These are phyloP conservation scores for Diabrotica balteata DNA, from an alignment of 2,888 invertebrate genomes.

Conservation along the genomic window DNA sequence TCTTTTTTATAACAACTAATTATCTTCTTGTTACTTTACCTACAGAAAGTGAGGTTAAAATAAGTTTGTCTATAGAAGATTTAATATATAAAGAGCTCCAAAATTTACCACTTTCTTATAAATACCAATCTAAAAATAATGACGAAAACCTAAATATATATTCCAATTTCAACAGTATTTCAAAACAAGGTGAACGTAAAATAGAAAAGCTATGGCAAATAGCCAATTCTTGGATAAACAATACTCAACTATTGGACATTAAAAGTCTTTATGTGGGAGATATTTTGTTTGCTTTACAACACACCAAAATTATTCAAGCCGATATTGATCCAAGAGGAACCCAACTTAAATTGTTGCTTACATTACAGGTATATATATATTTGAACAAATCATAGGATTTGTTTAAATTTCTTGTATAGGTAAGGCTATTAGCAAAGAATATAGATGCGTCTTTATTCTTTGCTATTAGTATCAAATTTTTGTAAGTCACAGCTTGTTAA, in stretches of 20 bases:
- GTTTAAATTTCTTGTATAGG: slow-evolving; percentile 15
- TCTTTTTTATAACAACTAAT: slow-evolving; percentile 49
- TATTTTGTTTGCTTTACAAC: slow-evolving; percentile 71
- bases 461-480: too few relatives aligned
- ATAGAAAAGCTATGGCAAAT: slow-evolving; percentile 52
- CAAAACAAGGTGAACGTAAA: slow-evolving; percentile 23
- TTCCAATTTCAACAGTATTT: slow-evolving; percentile 34
- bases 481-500: too few relatives aligned
- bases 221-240: slow-evolving; percentile 57
- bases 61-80: slow-evolving; percentile 37
- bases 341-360: slow-evolving; percentile 85
- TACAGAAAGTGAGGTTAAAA: slow-evolving; percentile 47
- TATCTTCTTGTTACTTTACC: slow-evolving; percentile 48
- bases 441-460: too few relatives aligned
- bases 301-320: slow-evolving; percentile 73
- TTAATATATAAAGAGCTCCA: slow-evolving; percentile 44
- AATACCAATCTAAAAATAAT: slow-evolving; percentile 33
- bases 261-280: slow-evolving; percentile 65
- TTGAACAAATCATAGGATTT: too few relatives aligned
- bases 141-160: slow-evolving; percentile 44
- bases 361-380: slow-evolving; percentile 77
- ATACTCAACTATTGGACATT: slow-evolving; percentile 55
- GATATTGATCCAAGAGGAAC: slow-evolving; percentile 87
- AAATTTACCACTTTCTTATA: slow-evolving; percentile 42
- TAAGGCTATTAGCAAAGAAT: too few relatives aligned